These are phyloP conservation scores for Netelia fuscicornis DNA, from an alignment of 2,888 invertebrate genomes.

Conservation along the genomic window DNA sequence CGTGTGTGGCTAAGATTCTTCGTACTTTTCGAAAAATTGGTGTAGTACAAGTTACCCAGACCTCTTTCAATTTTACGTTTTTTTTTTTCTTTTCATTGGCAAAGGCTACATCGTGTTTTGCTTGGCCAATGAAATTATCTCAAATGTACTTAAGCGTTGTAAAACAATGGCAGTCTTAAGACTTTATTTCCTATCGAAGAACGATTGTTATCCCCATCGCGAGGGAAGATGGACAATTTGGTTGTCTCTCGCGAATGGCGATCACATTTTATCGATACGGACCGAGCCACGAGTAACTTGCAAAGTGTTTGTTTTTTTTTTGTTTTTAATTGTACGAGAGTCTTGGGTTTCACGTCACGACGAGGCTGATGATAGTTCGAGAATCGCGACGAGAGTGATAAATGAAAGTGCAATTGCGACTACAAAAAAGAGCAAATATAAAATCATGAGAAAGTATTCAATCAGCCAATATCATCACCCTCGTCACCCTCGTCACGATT, in stretches of 20 bases:
- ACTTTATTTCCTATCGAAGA: slow-evolving; percentile 20
- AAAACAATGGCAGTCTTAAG: slow-evolving; percentile 10
- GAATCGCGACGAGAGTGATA: slow-evolving; percentile 30
- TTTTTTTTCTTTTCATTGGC: slow-evolving; percentile 4
- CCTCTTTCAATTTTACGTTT: slow-evolving; percentile 3
- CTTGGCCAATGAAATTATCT: slow-evolving; percentile 10
- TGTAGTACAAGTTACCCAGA: slow-evolving; percentile 8
- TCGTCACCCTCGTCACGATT: slow-evolving; percentile 36
- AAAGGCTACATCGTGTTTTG: background rate
- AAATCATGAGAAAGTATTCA: slow-evolving; percentile 18
- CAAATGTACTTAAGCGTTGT: slow-evolving; percentile 60
- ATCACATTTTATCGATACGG: slow-evolving; percentile 34
- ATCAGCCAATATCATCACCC: slow-evolving; percentile 7
- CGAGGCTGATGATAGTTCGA: slow-evolving; percentile 4
- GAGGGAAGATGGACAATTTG: background rate
- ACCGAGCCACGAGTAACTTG: background rate
- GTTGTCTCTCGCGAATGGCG: background rate
- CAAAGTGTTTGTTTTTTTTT: slow-evolving; percentile 18
- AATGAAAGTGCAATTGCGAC: slow-evolving; percentile 19
- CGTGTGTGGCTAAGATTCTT: slow-evolving; percentile 38
- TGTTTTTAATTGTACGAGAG: slow-evolving; percentile 1
- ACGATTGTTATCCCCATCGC: background rate
- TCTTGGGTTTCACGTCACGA: slow-evolving; percentile 37
- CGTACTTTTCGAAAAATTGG: slow-evolving; percentile 15
- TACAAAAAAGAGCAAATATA: background rate